Conservation (phyloP, 2,888 invertebrate species). For the Agrotis puta region DNA sequence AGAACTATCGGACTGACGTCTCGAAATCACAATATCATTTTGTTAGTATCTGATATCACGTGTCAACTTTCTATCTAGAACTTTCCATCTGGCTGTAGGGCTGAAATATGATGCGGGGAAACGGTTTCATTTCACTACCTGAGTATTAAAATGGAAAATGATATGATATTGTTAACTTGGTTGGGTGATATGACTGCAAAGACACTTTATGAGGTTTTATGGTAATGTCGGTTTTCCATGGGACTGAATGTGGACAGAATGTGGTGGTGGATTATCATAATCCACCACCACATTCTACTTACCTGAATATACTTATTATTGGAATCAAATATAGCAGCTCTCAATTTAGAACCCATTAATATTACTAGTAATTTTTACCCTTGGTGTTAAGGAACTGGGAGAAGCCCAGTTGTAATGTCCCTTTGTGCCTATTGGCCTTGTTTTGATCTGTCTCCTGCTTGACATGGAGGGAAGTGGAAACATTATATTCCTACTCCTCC, state of each 20-base stretch:
- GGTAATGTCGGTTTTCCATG: neutral
- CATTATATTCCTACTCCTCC: too few species aligned
- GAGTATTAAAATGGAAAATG: slow-evolving; percentile 15
- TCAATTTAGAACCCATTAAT: too few species aligned
- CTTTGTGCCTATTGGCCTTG: too few species aligned
- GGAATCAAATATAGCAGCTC: too few species aligned
- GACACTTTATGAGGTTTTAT: neutral
- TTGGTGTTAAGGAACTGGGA: too few species aligned
- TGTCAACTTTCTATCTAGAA: slow-evolving; percentile 64
- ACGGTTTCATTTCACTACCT: slow-evolving; percentile 21
- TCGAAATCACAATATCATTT: slow-evolving; percentile 45
- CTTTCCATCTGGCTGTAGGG: slow-evolving; percentile 59
- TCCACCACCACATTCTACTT: neutral
- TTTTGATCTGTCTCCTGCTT: too few species aligned
- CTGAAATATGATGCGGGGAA: slow-evolving; percentile 46
- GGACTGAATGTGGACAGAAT: too few species aligned
- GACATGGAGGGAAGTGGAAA: too few species aligned
- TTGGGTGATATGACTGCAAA: neutral
- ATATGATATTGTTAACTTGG: slow-evolving; percentile 15
- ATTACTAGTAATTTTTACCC: too few species aligned
- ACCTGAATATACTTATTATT: too few species aligned
- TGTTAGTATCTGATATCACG: slow-evolving; percentile 52
- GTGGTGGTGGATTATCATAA: neutral
- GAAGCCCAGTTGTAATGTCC: too few species aligned
- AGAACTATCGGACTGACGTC: too few species aligned